Evolutionary conservation across 2,888 invertebrate genomes (phyloP).

Genomic region (Parochlus steinenii): DNA sequence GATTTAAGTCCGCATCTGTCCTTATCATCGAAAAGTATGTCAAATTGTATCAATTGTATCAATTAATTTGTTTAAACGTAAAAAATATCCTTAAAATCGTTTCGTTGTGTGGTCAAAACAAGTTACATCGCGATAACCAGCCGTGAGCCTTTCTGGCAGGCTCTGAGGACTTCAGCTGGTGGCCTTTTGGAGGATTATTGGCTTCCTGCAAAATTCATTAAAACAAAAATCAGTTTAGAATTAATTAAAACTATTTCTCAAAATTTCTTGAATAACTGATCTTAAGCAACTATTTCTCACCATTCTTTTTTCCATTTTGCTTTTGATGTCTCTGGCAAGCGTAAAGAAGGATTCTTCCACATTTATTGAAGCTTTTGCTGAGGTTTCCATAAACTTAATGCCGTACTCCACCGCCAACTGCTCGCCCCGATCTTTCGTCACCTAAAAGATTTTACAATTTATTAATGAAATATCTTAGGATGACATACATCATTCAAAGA

Average conservation of each 20-base stretch:
- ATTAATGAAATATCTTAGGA: too few species aligned
- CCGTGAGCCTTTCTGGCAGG: constrained; percentile 64
- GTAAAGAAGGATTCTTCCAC: constrained; percentile 97
- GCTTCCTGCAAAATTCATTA: constrained; percentile 47
- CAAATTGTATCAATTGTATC: too few species aligned
- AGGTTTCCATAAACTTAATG: constrained; percentile 98
- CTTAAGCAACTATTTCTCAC: constrained; percentile 35
- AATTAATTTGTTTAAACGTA: too few species aligned
- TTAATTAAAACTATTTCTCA: neutral
- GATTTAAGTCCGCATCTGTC: too few species aligned
- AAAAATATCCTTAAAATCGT: neutral
- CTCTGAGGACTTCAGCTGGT: constrained; percentile 62
- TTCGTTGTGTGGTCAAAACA: constrained; percentile 76
- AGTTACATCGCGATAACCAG: constrained; percentile 72
- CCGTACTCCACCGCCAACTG: constrained; percentile 95
- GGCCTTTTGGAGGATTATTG: constrained; percentile 72
- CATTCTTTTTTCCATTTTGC: constrained; percentile 97
- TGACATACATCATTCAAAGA: too few species aligned
- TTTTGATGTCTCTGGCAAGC: constrained; percentile 91
- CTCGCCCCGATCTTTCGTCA: constrained; percentile 91
- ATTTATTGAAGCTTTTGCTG: constrained; percentile 94
- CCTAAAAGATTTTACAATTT: constrained; percentile 37
- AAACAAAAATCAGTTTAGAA: neutral
- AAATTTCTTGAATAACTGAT: constrained; percentile 2
- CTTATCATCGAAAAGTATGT: too few species aligned